phyloP scores from a whole-genome alignment of 2,888 invertebrate genomes.

The Zaprionus obscuricornis region DNA sequence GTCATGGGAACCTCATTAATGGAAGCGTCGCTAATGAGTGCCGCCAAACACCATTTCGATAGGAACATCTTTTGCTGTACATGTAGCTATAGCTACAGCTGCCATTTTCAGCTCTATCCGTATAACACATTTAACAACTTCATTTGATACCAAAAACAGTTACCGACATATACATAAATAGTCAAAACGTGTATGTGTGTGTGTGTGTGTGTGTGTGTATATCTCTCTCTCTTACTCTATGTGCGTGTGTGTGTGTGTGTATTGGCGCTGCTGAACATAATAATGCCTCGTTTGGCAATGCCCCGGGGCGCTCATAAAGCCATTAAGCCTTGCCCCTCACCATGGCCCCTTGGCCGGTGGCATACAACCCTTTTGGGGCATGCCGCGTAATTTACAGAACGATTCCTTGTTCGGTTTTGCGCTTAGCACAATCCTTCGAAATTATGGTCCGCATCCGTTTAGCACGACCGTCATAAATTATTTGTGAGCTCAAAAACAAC shows the following conservation, averaged over 20 bases:
- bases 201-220: constrained; percentile 7
- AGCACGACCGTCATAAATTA: constrained; percentile 68
- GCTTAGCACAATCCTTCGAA: constrained; percentile 38
- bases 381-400: constrained; percentile 55
- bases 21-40: constrained; percentile 52
- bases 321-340: no score
- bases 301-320: constrained; percentile 72
- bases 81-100: constrained; percentile 11
- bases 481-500: constrained; percentile 40
- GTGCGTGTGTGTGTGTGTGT: constrained; percentile 11
- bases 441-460: constrained; percentile 42
- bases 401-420: constrained; percentile 41
- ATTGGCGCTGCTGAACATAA: constrained; percentile 45
- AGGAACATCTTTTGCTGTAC: constrained; percentile 33
- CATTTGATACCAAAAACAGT: constrained; percentile 34
- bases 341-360: constrained; percentile 12
- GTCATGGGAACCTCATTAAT: constrained; percentile 51
- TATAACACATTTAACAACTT: constrained; percentile 46
- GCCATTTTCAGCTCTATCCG: constrained; percentile 6
- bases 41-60: constrained; percentile 1
- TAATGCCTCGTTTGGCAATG: constrained; percentile 60
- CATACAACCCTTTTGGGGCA: constrained; percentile 63
- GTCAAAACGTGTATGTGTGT: constrained; percentile 28
- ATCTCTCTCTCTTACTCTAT: no score
- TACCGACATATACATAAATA: constrained; percentile 18